These are phyloP conservation scores for Corythoichthys haematopterus DNA, from an alignment of 2,113 vertebrate species.

Conservation along the genomic window DNA sequence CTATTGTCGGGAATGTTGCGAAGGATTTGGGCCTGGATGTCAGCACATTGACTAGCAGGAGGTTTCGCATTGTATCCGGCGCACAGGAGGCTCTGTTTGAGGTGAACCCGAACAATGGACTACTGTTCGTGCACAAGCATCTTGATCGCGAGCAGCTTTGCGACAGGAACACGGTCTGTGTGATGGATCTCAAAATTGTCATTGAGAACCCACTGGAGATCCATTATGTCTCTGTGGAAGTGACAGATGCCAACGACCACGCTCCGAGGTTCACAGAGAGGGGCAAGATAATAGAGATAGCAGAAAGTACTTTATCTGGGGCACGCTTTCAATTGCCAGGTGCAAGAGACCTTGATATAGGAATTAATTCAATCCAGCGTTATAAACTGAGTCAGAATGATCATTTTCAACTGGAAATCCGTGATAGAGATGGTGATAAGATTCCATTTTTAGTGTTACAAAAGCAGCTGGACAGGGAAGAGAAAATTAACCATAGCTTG, in stretches of 20 bases:
- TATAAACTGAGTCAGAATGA: conserved; percentile 57
- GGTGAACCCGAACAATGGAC: conserved; percentile 65
- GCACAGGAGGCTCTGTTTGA: conserved; percentile 39
- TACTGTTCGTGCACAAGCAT: conserved; percentile 51
- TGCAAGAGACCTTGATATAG: conserved; percentile 53
- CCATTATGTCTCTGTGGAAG: conserved; percentile 57
- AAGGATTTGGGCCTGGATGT: conserved; percentile 67
- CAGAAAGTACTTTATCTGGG: conserved; percentile 43
- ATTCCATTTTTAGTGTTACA: conserved; percentile 50
- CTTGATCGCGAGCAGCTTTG: conserved; percentile 66
- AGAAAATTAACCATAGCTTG: conserved; percentile 7
- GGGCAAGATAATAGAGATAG: conserved; percentile 50
- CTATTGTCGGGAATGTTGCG: conserved; percentile 64
- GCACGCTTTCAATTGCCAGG: conserved; percentile 57
- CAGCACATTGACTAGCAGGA: conserved; percentile 34
- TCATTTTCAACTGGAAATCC: conserved; percentile 49
- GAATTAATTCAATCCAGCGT: conserved; percentile 53
- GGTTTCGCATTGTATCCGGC: conserved; percentile 57
- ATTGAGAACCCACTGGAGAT: conserved; percentile 66
- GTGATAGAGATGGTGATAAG: conserved; percentile 40
- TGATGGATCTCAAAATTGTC: conserved; percentile 59
- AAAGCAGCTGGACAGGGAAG: conserved; percentile 60
- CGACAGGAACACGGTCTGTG: conserved; percentile 34
- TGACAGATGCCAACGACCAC: conserved; percentile 67
- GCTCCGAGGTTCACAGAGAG: conserved; percentile 43